Evolutionary conservation across 1,140 invertebrate genomes (phyloP), one percentile per base, ranked within the genome.

Genomic region (Heliothis virescens): DNA sequence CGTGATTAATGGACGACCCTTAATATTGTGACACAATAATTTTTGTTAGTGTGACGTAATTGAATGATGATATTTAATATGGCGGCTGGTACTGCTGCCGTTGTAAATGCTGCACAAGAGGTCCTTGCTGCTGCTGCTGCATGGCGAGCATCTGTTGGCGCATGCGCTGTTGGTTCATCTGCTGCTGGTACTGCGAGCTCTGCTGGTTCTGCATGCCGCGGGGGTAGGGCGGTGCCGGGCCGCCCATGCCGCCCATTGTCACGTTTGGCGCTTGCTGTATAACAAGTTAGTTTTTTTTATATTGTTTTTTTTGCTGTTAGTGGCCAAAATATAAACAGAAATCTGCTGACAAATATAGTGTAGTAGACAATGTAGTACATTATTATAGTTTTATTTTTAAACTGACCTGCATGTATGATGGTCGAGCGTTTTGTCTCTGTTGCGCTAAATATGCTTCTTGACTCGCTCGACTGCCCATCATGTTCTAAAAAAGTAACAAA

Each of bases 241-340:
- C 95, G 72, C 95, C 95, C 95, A 96, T 96, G 78, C 95, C 95
- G 52, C 96, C 96, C 96, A 97, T 97, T 3, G 96, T 96, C 18
- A 97, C 96, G 89, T 96, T 97, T 1, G 96, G 96, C 9, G 96
- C 95, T 94, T 96, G 89, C 84, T 87, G 67, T 47, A 73, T 13
- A 34, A 18, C 7, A 62, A 41, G 12, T 21, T 7, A 10, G 41
- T 67, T 50, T 50, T n/a, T n/a, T n/a, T n/a, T n/a, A n/a, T 16
- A 13, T 34, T 63, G 12, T 10, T 0, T 34, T 34, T 11, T 5
- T 15, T 34, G 0, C 3, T 13, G 0, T 29, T 15, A 63, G 15
- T 34, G 11, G 12, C 9, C 26, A 21, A 59, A 18, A 7, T 21
- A 18, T 21, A 59, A 60, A 60, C 21, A 16, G 5, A 26, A 26